phyloP scores from a whole-genome alignment of 2,888 invertebrate species.

The Lordiphosa fenestrarum region DNA sequence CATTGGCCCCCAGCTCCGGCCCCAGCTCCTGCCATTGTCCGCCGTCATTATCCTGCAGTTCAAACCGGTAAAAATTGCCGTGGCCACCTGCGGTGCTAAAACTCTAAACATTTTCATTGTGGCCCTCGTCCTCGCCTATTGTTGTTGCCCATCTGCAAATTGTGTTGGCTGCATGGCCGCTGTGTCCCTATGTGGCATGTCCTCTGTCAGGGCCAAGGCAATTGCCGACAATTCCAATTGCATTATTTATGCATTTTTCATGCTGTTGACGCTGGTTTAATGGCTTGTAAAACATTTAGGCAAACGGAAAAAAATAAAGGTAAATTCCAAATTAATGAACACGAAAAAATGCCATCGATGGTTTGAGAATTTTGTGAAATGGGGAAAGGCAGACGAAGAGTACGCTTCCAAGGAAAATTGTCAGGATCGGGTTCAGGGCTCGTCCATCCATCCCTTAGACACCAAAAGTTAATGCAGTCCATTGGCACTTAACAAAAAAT shows the following conservation, averaged over 20 bases:
- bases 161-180: constrained; percentile 45
- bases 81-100: constrained; percentile 66
- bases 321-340: too few relatives aligned
- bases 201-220: constrained; percentile 31
- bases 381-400: too few relatives aligned
- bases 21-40: constrained; percentile 24
- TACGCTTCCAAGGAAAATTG: too few relatives aligned
- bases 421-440: too few relatives aligned
- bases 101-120: constrained; percentile 51
- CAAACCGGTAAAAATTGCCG: constrained; percentile 18
- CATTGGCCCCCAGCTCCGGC: constrained; percentile 26
- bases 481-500: too few relatives aligned
- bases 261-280: constrained; percentile 60
- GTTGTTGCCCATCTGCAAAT: constrained; percentile 43
- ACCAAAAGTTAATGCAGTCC: too few relatives aligned
- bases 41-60: constrained; percentile 65
- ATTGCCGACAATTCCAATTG: constrained; percentile 52
- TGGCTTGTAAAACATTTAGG: constrained; percentile 41
- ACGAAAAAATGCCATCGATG: too few relatives aligned
- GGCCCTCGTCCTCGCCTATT: constrained; percentile 6
- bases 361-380: too few relatives aligned
- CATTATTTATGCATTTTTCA: constrained; percentile 62
- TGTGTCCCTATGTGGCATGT: constrained; percentile 26
- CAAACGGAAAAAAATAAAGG: constrained; percentile 22
- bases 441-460: too few relatives aligned